These are phyloP conservation scores for Chironomus riparius DNA, from an alignment of 2,888 invertebrate species.

Conservation along the genomic window DNA sequence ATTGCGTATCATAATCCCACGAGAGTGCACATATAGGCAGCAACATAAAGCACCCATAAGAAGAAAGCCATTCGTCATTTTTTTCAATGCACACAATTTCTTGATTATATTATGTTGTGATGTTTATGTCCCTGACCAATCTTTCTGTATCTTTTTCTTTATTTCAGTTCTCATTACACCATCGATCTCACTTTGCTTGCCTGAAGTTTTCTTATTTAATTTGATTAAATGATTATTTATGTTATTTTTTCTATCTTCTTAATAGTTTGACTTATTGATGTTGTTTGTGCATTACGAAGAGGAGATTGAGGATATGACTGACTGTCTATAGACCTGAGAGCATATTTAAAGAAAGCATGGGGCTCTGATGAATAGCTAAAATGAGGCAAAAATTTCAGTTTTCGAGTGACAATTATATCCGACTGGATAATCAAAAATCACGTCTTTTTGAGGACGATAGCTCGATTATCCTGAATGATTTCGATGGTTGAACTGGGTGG, in stretches of 20 bases:
- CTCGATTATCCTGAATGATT: too few relatives aligned
- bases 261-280: neutral
- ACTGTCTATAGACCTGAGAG: too few relatives aligned
- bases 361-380: too few relatives aligned
- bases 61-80: constrained; percentile 21
- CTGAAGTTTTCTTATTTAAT: neutral
- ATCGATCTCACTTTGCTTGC: neutral
- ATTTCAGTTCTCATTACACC: neutral
- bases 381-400: too few relatives aligned
- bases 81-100: neutral
- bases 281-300: too few relatives aligned
- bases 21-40: neutral
- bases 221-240: constrained; percentile 26
- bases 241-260: neutral
- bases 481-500: too few relatives aligned
- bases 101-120: neutral
- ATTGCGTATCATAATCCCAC: constrained; percentile 18
- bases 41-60: constrained; percentile 12
- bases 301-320: too few relatives aligned
- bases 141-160: neutral
- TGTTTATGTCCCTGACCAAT: constrained; percentile 19
- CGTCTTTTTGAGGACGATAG: too few relatives aligned
- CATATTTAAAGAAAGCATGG: too few relatives aligned
- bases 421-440: too few relatives aligned
- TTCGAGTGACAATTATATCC: too few relatives aligned